Conservation (phyloP, 2,888 invertebrate species). For the Euphydryas editha region DNA sequence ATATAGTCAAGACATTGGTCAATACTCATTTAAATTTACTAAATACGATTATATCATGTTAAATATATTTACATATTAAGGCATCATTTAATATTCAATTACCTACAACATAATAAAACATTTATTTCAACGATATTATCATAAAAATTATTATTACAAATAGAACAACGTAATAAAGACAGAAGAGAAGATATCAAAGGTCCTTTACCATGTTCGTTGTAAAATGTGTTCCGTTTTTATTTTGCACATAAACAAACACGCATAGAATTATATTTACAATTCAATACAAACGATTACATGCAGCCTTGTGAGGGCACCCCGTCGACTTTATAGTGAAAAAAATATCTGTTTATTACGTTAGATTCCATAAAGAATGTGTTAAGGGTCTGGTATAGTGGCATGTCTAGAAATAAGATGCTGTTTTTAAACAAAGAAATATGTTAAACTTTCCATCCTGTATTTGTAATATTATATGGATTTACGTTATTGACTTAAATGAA, state of each 20-base stretch:
- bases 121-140: background rate
- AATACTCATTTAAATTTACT: background rate
- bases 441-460: background rate
- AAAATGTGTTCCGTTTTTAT: slow-evolving; percentile 22
- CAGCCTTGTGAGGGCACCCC: slow-evolving; percentile 55
- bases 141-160: slow-evolving; percentile 3
- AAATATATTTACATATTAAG: too few relatives aligned
- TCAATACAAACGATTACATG: slow-evolving; percentile 59
- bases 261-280: slow-evolving; percentile 54
- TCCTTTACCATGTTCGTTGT: slow-evolving; percentile 27
- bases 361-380: slow-evolving; percentile 39
- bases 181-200: slow-evolving; percentile 11
- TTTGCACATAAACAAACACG: slow-evolving; percentile 34
- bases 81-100: too few relatives aligned
- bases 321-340: slow-evolving; percentile 54
- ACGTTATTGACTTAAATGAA: background rate
- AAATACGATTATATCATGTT: background rate
- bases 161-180: slow-evolving; percentile 26
- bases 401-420: background rate
- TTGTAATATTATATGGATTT: background rate
- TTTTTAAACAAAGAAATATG: slow-evolving; percentile 3
- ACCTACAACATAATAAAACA: too few relatives aligned
- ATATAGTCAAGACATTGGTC: too few relatives aligned
- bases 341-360: slow-evolving; percentile 49
- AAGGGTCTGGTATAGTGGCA: slow-evolving; percentile 10